A percentile compares a stretch with the other conserved stretches of the same genome.
These are phyloP conservation scores for Ameiurus melas DNA, from an alignment of 2,113 vertebrate genomes.

Conservation along the genomic window DNA sequence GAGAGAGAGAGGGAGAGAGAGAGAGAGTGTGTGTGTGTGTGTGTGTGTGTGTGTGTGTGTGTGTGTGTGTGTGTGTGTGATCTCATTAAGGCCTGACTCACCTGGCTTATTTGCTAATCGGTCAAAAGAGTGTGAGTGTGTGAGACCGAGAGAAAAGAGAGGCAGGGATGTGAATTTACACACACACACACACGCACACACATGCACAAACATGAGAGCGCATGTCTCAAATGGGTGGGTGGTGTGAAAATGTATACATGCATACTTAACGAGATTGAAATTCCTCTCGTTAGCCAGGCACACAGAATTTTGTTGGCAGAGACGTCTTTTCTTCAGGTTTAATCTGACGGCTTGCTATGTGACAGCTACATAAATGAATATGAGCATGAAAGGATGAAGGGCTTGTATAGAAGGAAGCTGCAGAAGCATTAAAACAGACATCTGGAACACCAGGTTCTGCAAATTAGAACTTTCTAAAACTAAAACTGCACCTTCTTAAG, in stretches of 20 bases:
- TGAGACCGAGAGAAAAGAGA: background rate
- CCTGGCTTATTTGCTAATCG: constrained; percentile 14
- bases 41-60: background rate
- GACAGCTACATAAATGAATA: constrained; percentile 16
- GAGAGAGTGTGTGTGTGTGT: background rate
- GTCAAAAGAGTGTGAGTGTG: background rate
- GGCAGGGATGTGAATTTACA: background rate
- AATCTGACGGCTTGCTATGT: constrained; percentile 8
- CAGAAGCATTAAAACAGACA: background rate
- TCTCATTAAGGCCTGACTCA: constrained; percentile 25
- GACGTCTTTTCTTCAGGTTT: background rate
- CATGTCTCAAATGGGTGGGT: background rate
- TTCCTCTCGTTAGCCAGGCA: background rate
- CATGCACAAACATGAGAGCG: background rate
- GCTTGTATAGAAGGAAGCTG: background rate
- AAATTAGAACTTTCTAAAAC: background rate
- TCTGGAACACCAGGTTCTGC: background rate
- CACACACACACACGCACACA: background rate
- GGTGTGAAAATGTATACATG: constrained; percentile 4
- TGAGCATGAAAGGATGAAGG: constrained; percentile 18
- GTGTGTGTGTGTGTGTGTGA: background rate
- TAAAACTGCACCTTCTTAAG: background rate
- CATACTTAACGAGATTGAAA: background rate
- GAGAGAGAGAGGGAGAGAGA: background rate
- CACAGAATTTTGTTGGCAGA: background rate